Evolutionary conservation across 1,140 invertebrate species (phyloP), one percentile per base, ranked within the genome.

Genomic region (Aplysia californica): DNA sequence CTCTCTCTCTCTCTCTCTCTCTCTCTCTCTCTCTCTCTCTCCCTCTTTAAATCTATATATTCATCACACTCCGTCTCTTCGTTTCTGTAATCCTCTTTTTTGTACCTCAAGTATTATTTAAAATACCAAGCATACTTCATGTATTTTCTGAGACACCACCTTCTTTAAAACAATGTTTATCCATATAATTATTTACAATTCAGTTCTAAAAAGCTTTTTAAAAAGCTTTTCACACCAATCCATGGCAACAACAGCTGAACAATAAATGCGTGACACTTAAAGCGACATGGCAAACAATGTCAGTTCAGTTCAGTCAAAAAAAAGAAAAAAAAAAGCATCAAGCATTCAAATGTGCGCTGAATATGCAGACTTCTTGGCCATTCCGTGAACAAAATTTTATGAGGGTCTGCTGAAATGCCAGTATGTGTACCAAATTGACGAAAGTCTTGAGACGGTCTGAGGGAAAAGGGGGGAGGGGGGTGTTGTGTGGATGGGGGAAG

Each of bases 11-110:
- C 15, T 66, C 31, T 38, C 35, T 38, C 64, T 66, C 36, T 66
- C 64, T 66, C 64, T 66, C 58, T 61, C 26, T 18, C 58, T 61
- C 15, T 61, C 58, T 61, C 58, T 61, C 58, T 61, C 58, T 61
- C 26, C 58, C 64, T 66, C 23, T 29, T 33, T 33, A 5, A 5
- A 5, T 33, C 44, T 50, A 10, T 50, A 10, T 61, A 10, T 61
- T 26, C 29, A 10, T 61, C 58, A 18, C 58, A 18, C 58, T 61
- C 58, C 29, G 10, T 61, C 20, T 61, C 58, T 61, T 20, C 29
- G 10, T 61, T 31, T 61, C 58, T 61, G 10, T 61, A 6, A 18
- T 29, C 26, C 29, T 61, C 29, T 10, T 61, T 29, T 61, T 10
- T 61, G 29, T 61, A 10, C 15, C 26, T 61, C 26, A 6, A 18